Percentiles rank a stretch among this genome's conserved stretches.
Conservation (phyloP, 2,888 invertebrate species). For the Noctua pronuba region DNA sequence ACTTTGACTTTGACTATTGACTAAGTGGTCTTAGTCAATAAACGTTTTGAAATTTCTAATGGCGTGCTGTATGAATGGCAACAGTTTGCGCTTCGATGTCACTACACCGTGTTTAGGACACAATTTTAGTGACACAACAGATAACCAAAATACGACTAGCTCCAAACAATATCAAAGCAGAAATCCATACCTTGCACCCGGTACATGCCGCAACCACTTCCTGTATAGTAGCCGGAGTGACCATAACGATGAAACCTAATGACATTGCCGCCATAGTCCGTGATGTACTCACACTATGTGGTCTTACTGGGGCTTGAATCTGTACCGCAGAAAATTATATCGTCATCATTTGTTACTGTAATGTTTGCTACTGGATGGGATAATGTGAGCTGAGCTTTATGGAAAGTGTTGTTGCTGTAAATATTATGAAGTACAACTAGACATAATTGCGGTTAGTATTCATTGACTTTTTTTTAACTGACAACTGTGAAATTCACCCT, state of each 20-base stretch:
- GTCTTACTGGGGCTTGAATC: conserved; percentile 90
- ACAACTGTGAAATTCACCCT: no score
- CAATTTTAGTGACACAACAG: not conserved
- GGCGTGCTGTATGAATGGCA: not conserved
- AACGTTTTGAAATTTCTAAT: no score
- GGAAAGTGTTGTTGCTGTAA: not conserved
- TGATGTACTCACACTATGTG: conserved; percentile 95
- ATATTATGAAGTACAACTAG: not conserved
- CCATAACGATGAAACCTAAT: conserved; percentile 96
- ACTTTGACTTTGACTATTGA: no score
- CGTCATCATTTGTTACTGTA: conserved; percentile 18
- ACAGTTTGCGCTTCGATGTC: not conserved
- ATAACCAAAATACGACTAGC: not conserved
- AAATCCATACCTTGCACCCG: conserved; percentile 92
- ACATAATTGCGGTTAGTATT: not conserved
- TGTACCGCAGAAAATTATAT: conserved; percentile 56
- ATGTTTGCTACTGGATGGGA: not conserved
- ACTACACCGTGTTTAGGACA: not conserved
- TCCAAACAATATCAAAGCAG: conserved; percentile 37
- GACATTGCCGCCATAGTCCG: conserved; percentile 98
- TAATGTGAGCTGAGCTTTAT: not conserved
- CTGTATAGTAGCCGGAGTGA: conserved; percentile 97
- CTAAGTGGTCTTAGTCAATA: no score
- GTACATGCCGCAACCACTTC: conserved; percentile 97
- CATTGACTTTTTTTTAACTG: not conserved